Evolutionary conservation across 2,888 invertebrate genomes (phyloP), one percentile per base, ranked within the genome.

Genomic region (Netelia melanura): DNA sequence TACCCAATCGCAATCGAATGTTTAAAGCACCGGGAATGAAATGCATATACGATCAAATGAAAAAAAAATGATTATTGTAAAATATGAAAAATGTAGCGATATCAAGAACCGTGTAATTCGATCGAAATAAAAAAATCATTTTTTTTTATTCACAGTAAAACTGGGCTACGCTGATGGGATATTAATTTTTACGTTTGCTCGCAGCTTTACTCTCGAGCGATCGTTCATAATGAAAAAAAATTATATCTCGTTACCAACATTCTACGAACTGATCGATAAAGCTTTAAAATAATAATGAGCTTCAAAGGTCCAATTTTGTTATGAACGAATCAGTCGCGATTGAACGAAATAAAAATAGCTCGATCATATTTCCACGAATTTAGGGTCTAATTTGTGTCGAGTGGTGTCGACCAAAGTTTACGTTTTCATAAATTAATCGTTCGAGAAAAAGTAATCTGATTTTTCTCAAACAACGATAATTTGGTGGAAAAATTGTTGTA

Each of bases 131-230:
- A 58, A 23, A 25, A 8, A 9, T 52, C 6, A 72, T 61, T 23
- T 23, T 43, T 43, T 58, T 0, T 72, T 23, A 72, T 72, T 56
- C 30, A 30, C 56, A 38, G 10, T 56, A 71, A 71, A 56, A 52
- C 54, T 6, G 17, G 54, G 30, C 17, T 17, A 10, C 17, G 8
- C 38, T 70, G 25, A 54, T 25, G 11, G 56, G 56, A 54, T 71
- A 38, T 71, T 56, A 38, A 61, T 61, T 61, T 21, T 61, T 11
- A 23, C 38, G 17, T 56, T 48, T 10, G 38, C 38, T 54, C 43
- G 5, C 3, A 17, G 38, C 70, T 11, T 17, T 23, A 44, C 67
- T 25, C 54, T 71, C 56, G 23, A 23, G 2, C 23, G 23, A 23
- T 61, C 23, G 25, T 23, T 21, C 1, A 21, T 61, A 21, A 23